Base-by-base conservation (phyloP, 2,113 vertebrate genomes). In the Balaeniceps rex region DNA sequence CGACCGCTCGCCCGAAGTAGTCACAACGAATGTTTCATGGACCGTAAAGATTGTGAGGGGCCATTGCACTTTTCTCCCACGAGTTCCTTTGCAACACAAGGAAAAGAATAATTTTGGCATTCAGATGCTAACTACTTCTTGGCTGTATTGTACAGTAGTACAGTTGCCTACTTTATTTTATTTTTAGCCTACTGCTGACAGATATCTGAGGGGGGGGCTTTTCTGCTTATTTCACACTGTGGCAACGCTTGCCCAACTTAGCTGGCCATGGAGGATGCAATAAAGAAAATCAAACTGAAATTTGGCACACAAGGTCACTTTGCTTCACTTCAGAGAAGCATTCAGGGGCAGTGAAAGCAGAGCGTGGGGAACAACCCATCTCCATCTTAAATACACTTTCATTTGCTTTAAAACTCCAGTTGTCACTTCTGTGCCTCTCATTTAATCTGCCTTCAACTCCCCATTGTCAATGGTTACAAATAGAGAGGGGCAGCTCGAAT, bases 1-100 rank as follows among this genome's bases (percentile, higher is more conserved):
- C 0, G 3, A 40, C 15, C 0, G 1, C 71, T 88, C 0, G 0
- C 31, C 25, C 1, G 0, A 58, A 58, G 51, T 9, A 66, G 28
- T 52, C 42, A 15, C 46, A 24, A n/a, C 5, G 9, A 83, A 18
- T 3, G 0, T 76, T 90, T 94, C 65, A 84, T 8, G 71, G 64
- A 19, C 69, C 61, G 33, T 71, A 81, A 76, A 75, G 36, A 13
- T 2, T 19, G 40, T 19, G 74, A 95, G n/a, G 47, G 47, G 9
- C 79, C 51, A 47, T 14, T 61, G 52, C 64, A 61, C 54, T 29
- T 52, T 60, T 52, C 25, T 79, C 51, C 79, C 83, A 34, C 0
- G 49, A 70, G 26, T 2, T 81, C 34, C 88, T 80, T 66, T 66
- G 60, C 42, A 74, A 14, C 76, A 19, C 6, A 31, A 38, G 80